phyloP scores from a whole-genome alignment of 2,797 vertebrate species.

The Malurus leucopterus region DNA sequence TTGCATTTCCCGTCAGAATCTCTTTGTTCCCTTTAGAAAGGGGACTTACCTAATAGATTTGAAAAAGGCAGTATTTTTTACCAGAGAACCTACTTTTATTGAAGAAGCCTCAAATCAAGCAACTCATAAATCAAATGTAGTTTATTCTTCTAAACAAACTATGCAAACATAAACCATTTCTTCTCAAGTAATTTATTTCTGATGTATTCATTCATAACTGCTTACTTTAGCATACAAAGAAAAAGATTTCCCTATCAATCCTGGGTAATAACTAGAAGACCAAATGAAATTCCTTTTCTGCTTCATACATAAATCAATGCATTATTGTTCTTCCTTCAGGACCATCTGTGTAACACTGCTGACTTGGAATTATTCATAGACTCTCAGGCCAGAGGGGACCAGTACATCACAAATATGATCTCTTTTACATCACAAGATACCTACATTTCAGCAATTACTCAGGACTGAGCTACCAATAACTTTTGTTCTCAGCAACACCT shows the following conservation, averaged over 20 bases:
- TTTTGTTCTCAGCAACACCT: not conserved
- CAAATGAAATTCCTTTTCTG: not conserved
- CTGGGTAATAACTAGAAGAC: not conserved
- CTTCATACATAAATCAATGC: not conserved
- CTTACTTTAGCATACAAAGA: not conserved
- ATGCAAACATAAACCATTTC: not conserved
- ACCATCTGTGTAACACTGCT: not conserved
- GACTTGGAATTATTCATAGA: not conserved
- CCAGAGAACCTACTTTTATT: not conserved
- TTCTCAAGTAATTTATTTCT: not conserved
- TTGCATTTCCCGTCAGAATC: not conserved
- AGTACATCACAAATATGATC: not conserved
- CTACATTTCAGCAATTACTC: not conserved
- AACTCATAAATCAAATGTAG: not conserved
- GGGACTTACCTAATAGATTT: not conserved
- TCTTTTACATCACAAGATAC: not conserved
- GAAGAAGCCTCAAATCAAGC: not conserved
- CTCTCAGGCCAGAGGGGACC: not conserved
- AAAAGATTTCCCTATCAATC: not conserved
- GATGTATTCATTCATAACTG: not conserved
- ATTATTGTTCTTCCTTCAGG: not conserved
- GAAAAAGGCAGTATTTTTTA: not conserved
- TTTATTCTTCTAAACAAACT: not conserved
- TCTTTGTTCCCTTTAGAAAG: not conserved
- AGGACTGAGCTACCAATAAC: not conserved